These are phyloP conservation scores for Phalacrocorax aristotelis DNA, from an alignment of 2,113 vertebrate species.

Conservation along the genomic window DNA sequence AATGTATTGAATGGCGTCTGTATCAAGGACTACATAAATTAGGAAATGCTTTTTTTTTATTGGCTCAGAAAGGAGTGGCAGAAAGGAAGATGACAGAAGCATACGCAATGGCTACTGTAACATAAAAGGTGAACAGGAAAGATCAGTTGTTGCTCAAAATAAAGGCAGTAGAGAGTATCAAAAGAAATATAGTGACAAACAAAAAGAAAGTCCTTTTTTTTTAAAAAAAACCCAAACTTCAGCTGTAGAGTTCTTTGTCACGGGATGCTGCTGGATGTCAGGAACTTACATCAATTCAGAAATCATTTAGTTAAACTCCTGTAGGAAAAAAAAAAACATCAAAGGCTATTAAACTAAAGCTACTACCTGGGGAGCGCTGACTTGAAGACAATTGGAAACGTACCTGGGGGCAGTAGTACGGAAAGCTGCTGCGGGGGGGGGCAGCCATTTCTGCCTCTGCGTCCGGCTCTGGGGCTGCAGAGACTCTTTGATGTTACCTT, in stretches of 20 bases:
- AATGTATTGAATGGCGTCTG: not conserved
- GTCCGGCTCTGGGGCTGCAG: not conserved
- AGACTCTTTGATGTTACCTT: not conserved
- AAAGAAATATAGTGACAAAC: not conserved
- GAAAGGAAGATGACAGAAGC: not conserved
- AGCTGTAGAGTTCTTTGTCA: not conserved
- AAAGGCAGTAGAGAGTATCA: not conserved
- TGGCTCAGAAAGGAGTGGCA: not conserved
- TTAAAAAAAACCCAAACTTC: not conserved
- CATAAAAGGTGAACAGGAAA: not conserved
- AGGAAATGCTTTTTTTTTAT: not conserved
- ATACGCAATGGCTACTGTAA: not conserved
- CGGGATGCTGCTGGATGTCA: not conserved
- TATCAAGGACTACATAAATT: not conserved
- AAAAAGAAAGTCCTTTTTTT: not conserved
- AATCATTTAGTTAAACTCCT: not conserved
- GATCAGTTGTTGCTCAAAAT: not conserved
- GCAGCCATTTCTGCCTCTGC: too few species aligned
- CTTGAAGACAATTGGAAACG: not conserved
- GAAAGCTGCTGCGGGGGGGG: not conserved
- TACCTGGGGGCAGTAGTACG: too few species aligned
- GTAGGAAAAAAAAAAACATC: not conserved
- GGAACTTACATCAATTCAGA: not conserved
- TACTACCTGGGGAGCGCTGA: not conserved
- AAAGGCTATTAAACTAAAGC: not conserved